These are phyloP conservation scores for Pluvialis apricaria DNA, from an alignment of 2,113 vertebrate genomes.

Conservation along the genomic window DNA sequence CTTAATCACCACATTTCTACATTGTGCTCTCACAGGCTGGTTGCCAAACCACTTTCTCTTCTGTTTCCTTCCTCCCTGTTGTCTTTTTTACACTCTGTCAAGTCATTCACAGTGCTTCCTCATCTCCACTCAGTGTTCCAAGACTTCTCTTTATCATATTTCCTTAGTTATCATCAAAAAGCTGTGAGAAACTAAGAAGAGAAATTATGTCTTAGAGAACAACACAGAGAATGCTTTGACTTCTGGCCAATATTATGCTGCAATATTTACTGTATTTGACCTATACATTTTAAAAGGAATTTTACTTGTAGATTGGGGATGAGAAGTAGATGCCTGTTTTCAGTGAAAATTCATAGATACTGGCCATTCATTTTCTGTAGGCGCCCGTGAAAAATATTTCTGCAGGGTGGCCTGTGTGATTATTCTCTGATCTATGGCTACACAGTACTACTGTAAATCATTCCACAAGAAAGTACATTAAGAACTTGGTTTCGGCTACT, in stretches of 20 bases:
- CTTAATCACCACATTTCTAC: background rate
- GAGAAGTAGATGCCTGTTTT: background rate
- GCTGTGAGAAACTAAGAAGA: background rate
- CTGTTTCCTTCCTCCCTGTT: background rate
- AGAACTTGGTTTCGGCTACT: background rate
- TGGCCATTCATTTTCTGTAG: background rate
- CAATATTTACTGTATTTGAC: background rate
- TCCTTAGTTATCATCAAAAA: background rate
- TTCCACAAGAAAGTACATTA: background rate
- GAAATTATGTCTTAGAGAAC: background rate
- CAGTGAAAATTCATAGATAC: background rate
- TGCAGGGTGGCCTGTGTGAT: background rate
- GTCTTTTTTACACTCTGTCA: background rate
- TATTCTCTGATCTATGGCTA: background rate
- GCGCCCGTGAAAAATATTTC: background rate
- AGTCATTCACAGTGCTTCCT: background rate
- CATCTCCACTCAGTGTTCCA: background rate
- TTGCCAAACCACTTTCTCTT: slow-evolving; percentile 27
- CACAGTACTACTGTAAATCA: background rate
- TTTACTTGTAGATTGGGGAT: background rate
- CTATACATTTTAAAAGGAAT: background rate
- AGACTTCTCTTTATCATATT: background rate
- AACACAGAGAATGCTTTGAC: background rate
- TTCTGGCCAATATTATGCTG: background rate
- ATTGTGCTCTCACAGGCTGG: background rate